Evolutionary conservation across 2,888 invertebrate genomes (phyloP), one percentile per base, ranked within the genome.

Genomic region (Clusia tigrina): DNA sequence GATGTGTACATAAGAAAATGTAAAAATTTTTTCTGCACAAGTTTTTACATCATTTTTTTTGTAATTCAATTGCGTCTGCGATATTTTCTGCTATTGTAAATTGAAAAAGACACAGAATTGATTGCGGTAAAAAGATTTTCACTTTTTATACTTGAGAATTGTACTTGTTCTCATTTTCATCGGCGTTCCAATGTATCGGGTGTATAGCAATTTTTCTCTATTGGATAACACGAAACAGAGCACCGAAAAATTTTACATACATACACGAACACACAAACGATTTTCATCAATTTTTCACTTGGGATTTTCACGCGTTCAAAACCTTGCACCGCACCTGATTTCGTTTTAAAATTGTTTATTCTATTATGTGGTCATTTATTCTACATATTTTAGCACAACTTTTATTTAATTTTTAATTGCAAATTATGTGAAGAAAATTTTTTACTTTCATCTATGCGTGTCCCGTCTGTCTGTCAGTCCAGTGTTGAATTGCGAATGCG

Each of bases 151-250:
- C 61, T 37, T 37, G 24, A 23, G 55, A 38, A 58, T 58, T 24
- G 25, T 58, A 66, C 66, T 63, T 64, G 68, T 66, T 58, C 67
- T 37, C 62, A 53, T 59, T 51, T 56, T 53, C 25, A 51, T 56
- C 42, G 6, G 12, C 52, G 46, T 26, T 25, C n/a, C n/a, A n/a
- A n/a, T n/a, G n/a, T n/a, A n/a, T 55, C 56, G 38, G 25, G 64
- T 69, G 70, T 74, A 71, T 73, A 64, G 73, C 68, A 73, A 74
- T 74, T 74, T 74, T 72, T 74, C 74, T 73, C 73, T 74, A 74
- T 74, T 74, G 74, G 72, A 74, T 74, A 74, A 68, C 62, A 66
- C 62, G 53, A 51, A 54, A n/a, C 52, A 58, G 26, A 58, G 57
- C 55, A 55, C n/a, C 9, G 42, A 42, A 42, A 32, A 42, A 15